Evolutionary conservation across 2,797 vertebrate species (phyloP).

Genomic region (Propithecus perrieri): DNA sequence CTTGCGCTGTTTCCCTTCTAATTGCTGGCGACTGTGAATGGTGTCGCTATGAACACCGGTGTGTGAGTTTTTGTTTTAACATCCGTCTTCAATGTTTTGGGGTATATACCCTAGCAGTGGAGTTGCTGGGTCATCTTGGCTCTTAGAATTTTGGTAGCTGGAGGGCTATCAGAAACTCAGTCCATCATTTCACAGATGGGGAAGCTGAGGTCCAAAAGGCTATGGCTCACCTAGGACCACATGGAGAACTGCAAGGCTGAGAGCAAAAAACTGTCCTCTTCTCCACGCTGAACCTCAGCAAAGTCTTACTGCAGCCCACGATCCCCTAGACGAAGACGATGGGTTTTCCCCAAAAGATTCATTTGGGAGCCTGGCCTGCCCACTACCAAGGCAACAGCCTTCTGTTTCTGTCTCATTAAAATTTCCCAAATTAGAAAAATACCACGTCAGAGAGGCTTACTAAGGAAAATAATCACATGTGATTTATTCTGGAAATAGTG

Average conservation of each 20-base stretch:
- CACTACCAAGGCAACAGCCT: not conserved
- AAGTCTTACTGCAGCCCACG: rapidly evolving
- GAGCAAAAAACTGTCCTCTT: not conserved
- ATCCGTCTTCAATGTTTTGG: no score
- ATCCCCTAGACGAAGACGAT: rapidly evolving
- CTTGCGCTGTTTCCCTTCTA: rapidly evolving
- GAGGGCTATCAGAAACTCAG: not conserved
- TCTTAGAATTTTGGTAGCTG: not conserved
- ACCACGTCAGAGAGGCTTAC: not conserved
- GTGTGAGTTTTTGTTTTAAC: rapidly evolving
- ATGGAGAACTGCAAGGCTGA: not conserved
- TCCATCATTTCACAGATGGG: not conserved
- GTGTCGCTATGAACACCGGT: rapidly evolving
- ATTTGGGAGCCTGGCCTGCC: not conserved
- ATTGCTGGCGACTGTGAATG: rapidly evolving
- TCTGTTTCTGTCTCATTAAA: slow-evolving; percentile 47
- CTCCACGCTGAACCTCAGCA: rapidly evolving
- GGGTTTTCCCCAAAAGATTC: not conserved
- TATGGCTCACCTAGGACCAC: not conserved
- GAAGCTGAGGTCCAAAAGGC: not conserved
- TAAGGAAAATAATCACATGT: not conserved
- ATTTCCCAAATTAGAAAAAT: slow-evolving; percentile 30
- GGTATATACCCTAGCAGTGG: rapidly evolving
- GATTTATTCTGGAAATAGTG: slow-evolving; percentile 19
- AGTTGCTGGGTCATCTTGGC: rapidly evolving